Conservation (phyloP, 2,797 vertebrate species). For the Bucorvus abyssinicus region DNA sequence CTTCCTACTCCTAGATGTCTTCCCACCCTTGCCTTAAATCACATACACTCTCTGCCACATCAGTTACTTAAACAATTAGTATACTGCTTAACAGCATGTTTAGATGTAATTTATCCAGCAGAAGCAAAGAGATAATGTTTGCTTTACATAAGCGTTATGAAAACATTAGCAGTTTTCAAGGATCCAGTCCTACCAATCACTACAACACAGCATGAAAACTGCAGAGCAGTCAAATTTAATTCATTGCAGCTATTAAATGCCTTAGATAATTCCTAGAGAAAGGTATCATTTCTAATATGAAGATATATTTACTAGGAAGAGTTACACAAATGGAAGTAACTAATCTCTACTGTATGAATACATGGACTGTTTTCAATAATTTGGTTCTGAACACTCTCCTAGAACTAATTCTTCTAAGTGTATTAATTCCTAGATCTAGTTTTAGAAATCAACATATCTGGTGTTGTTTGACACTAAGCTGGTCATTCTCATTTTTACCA, state of each 20-base stretch:
- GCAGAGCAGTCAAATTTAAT: not conserved
- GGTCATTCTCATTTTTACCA: not conserved
- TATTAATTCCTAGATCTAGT: not conserved
- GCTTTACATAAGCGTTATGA: not conserved
- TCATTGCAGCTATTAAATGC: not conserved
- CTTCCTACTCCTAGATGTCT: not conserved
- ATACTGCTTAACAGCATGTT: not conserved
- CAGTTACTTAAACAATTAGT: not conserved
- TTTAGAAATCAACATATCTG: not conserved
- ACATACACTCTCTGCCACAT: not conserved
- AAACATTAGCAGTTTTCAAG: not conserved
- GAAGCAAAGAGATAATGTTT: not conserved
- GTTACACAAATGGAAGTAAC: not conserved
- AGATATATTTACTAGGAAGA: not conserved
- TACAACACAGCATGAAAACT: not conserved
- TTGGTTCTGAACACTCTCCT: not conserved
- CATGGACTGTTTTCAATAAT: not conserved
- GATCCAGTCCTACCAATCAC: not conserved
- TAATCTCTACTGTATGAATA: not conserved
- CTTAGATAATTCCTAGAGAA: not conserved
- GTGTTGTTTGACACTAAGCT: not conserved
- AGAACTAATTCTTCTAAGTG: not conserved
- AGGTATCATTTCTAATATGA: not conserved
- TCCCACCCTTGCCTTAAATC: not conserved
- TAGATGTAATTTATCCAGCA: not conserved